A percentile compares a stretch with the other conserved stretches of the same genome.
Conservation (phyloP, 1,140 invertebrate species). For the Brachionus asplanchnoidis region DNA sequence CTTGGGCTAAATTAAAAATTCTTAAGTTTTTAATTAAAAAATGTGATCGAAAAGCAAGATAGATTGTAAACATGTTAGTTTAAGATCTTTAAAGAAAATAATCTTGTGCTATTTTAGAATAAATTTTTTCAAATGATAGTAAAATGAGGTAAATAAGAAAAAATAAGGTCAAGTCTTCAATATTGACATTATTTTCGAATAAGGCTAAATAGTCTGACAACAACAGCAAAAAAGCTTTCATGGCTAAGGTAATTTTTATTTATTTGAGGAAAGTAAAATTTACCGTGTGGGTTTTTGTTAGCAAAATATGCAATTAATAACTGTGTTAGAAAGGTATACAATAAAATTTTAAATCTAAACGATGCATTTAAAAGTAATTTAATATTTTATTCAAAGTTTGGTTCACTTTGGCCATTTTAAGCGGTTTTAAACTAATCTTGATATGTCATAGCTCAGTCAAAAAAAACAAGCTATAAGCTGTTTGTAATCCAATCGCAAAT, state of each 20-base stretch:
- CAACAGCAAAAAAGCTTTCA: not conserved
- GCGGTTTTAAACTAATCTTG: slow-evolving; percentile 26
- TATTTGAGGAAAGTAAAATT: not conserved
- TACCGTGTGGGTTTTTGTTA: not conserved
- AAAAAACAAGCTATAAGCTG: not conserved
- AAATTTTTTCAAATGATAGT: not conserved
- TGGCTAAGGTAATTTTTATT: not conserved
- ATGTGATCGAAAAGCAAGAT: not conserved
- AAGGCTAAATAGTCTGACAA: not conserved
- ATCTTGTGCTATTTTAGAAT: not conserved
- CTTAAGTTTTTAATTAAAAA: not conserved
- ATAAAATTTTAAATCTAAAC: not conserved
- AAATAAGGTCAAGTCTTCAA: not conserved
- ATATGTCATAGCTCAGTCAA: slow-evolving; percentile 1
- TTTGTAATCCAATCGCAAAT: slow-evolving; percentile 14
- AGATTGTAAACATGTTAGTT: not conserved
- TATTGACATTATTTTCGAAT: not conserved
- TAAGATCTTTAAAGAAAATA: not conserved
- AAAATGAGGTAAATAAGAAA: not conserved
- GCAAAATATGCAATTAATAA: not conserved
- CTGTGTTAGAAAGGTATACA: not conserved
- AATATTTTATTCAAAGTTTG: slow-evolving; percentile 1
- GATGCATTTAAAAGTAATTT: slow-evolving; percentile 30
- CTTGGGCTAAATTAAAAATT: not conserved
- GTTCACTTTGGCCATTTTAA: not conserved